Conservation (phyloP, 2,888 invertebrate species). For the Tetanocera ferruginea region DNA sequence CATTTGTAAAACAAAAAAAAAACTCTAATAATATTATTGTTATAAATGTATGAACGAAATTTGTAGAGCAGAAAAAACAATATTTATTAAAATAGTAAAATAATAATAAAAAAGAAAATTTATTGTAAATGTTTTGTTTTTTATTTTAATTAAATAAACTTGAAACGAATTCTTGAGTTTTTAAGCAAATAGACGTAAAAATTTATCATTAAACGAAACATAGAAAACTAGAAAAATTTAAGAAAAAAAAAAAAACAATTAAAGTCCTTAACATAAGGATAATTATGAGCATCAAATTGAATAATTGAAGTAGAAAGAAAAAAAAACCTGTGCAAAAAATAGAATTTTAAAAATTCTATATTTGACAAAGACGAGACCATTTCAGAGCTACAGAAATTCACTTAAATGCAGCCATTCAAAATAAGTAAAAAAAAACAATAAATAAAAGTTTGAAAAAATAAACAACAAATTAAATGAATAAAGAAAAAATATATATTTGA, state of each 20-base stretch:
- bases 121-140: slow-evolving; percentile 37
- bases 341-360: slow-evolving; percentile 1
- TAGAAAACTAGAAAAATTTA: slow-evolving; percentile 3
- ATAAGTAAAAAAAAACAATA: neutral
- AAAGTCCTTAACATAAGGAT: too few relatives aligned
- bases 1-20: neutral
- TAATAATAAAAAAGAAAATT: neutral
- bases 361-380: neutral
- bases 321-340: neutral
- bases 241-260: neutral
- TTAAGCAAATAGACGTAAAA: neutral
- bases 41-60: neutral
- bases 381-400: neutral
- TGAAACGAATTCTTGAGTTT: slow-evolving; percentile 6
- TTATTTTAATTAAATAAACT: slow-evolving; percentile 17
- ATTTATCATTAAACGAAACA: slow-evolving; percentile 11
- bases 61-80: neutral
- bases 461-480: neutral
- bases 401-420: neutral
- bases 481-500: slow-evolving; percentile 22
- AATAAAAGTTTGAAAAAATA: neutral
- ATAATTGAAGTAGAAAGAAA: neutral
- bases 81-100: slow-evolving; percentile 4
- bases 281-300: too few relatives aligned
- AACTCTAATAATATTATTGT: neutral